These are phyloP conservation scores for Halocynthia aurantium DNA, from an alignment of 23 tunicate species.

Conservation along the genomic window DNA sequence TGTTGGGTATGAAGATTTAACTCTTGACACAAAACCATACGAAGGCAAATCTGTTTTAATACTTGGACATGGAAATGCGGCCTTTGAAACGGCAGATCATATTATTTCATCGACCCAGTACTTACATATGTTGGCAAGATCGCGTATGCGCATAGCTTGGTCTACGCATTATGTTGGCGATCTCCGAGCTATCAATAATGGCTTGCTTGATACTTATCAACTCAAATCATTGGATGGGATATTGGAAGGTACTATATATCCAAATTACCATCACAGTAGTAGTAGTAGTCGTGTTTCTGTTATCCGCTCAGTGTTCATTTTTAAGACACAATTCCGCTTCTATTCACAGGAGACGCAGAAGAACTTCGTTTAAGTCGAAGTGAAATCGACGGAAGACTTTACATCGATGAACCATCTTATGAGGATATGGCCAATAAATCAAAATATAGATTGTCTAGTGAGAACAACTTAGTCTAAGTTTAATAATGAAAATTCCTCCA, in stretches of 20 bases:
- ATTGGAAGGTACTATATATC: conserved; percentile 4
- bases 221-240: conserved; percentile 17
- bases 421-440: too few species aligned
- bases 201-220: conserved; percentile 16
- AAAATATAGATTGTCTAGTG: too few species aligned
- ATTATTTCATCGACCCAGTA: conserved; percentile 7
- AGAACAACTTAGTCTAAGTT: too few species aligned
- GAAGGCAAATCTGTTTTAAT: conserved; percentile 20
- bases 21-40: conserved; percentile 1
- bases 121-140: conserved; percentile 29
- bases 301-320: too few species aligned
- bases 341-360: conserved; percentile 18
- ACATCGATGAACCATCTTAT: neutral
- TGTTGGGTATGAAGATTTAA: conserved; percentile 19
- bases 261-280: too few species aligned
- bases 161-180: conserved; percentile 35
- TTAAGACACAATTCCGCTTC: too few species aligned
- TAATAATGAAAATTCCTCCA: too few species aligned
- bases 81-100: conserved; percentile 20
- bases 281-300: too few species aligned
- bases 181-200: conserved; percentile 25
- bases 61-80: conserved; percentile 21
- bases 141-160: conserved; percentile 14
- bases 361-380: conserved; percentile 8
- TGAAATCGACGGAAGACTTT: conserved; percentile 23